Base-by-base conservation (phyloP, 2,888 invertebrate species). In the Caenorhabditis becei region DNA sequence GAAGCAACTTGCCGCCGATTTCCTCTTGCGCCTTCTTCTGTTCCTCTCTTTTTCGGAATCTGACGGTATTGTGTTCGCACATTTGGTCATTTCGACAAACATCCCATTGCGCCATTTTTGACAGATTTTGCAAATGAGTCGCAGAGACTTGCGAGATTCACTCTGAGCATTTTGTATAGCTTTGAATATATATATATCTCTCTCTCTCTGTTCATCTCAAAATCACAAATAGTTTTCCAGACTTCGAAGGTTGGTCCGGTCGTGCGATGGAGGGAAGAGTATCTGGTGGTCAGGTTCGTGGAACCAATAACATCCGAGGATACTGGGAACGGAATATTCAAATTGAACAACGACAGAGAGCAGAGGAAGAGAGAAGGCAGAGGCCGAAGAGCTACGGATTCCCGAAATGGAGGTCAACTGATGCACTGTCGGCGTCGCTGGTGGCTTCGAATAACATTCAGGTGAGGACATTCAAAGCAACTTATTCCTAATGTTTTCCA, bases 341-440 rank as follows among this genome's bases (percentile, higher is more conserved):
- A 23, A 75, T 75, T 8, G 86, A 86, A 49, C 69, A 81, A 44
- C 37, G 65, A 54, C 66, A 66, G 16, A 49, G 51, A 41, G 74
- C 69, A 20, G 83, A 83, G 41, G 77, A 75, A 44, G 82, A 83
- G 14, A 69, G 78, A 47, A 51, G 70, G 2, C 80, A 71, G 28
- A 71, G 83, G 14, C 82, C 82, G 7, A 77, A 78, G 56, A 69
- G 80, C 37, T 88, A 85, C 71, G 87, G 84, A 41, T 88, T 88
- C 72, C 88, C 88, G 16, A 82, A 83, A 75, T 88, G 88, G 88
- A 74, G 88, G 51, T 88, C 88, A 3, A 88, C 82, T 37, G 89
- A 89, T 77, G 89, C 89, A 16, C 65, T 89, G n/a, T 86, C 88
- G 0, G 89, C 89, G 0, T 88, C 87, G 0, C 75, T 89, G 18